Evolutionary conservation across 2,113 vertebrate genomes (phyloP).

Genomic region (Mustela lutreola): DNA sequence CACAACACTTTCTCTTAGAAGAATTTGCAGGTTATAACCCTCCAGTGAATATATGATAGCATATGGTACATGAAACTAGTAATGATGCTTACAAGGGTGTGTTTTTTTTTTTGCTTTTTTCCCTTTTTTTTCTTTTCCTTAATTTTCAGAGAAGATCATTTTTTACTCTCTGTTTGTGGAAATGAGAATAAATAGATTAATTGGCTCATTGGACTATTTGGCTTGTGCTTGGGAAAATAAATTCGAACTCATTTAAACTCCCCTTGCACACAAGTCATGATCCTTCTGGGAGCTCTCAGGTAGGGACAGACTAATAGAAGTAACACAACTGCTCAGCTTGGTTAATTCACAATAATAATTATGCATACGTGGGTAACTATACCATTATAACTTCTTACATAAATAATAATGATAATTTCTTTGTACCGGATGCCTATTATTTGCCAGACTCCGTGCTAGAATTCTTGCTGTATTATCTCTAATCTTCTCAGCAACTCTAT

Average conservation of each 20-base stretch:
- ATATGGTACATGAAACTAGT: neutral
- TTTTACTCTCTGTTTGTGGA: neutral
- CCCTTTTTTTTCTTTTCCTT: neutral
- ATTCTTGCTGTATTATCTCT: neutral
- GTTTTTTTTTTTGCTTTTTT: neutral
- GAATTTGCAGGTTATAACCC: neutral
- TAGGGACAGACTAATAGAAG: neutral
- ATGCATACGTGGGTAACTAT: neutral
- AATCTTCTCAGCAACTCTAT: neutral
- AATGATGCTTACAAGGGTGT: neutral
- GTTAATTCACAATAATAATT: neutral
- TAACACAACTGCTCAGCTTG: neutral
- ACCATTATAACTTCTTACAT: neutral
- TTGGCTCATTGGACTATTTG: neutral
- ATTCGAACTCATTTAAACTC: neutral
- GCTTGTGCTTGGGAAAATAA: neutral
- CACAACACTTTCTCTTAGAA: neutral
- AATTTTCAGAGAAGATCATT: slow-evolving; percentile 3
- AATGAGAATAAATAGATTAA: neutral
- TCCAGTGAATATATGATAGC: neutral
- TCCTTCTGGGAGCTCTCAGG: neutral
- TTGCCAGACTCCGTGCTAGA: neutral
- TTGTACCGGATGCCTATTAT: neutral
- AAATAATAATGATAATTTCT: neutral
- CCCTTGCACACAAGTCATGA: neutral